Evolutionary conservation across 2,888 invertebrate species (phyloP), one percentile per base, ranked within the genome.

Genomic region (Sabatieria punctata): DNA sequence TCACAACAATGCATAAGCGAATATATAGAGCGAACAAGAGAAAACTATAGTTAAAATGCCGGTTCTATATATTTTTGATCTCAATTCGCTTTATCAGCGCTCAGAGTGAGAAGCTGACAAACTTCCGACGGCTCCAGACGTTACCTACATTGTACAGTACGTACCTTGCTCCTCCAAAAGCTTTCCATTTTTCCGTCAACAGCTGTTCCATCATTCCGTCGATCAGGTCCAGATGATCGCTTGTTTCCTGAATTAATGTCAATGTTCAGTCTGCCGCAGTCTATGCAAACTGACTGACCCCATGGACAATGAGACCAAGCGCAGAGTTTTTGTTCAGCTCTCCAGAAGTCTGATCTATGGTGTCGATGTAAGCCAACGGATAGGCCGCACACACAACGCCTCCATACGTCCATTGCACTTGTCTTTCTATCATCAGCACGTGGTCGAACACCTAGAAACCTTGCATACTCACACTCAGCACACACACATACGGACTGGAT

Each of bases 331-430:
- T 85, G 65, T 85, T 86, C n/a, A 95, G 88, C 51, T 82, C 78
- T 3, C 89, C 89, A 8, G 83, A 85, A 61, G 78, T 77, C 3
- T 80, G 79, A 60, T 89, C 85, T 52, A 95, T 95, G 1, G 93
- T 93, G 63, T 97, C 95, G 30, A 93, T 82, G 68, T 85, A 82
- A 0, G 82, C 79, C 41, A 93, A 69, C 0, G 91, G 91, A 69
- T 95, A 95, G 0, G 91, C 93, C 0, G 93, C 91, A 66, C 91
- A 95, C 0, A 89, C 89, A 3, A 95, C 85, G 51, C 67, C 70
- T 63, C 86, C 88, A 55, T 88, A 82, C 66, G 89, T 88, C 95
- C 95, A 95, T 66, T 89, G 89, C 55, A 91, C 86, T 71, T 93
- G 89, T 26, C 93, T 71, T 65, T 91, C 89, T 51, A 93, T 80